Base-by-base conservation (phyloP, 1,140 invertebrate species). In the Charaxes varanes region DNA sequence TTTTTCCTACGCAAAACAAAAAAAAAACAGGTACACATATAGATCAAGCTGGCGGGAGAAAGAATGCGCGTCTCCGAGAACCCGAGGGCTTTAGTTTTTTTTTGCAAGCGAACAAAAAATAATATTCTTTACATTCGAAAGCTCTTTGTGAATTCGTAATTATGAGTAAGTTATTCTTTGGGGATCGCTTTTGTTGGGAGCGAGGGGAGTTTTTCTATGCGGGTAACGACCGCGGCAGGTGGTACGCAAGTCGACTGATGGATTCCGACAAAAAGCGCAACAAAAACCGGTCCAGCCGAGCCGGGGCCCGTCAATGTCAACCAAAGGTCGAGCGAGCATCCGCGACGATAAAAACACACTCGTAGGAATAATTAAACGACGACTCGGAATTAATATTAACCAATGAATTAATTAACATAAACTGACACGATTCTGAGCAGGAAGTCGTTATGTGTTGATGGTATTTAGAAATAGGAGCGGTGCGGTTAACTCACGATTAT, bases 191-290 rank as follows among this genome's bases (percentile, higher is more conserved):
- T 76, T 72, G 70, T 71, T 66, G 42, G 19, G 43, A 51, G 33
- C n/a, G 59, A 66, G 74, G 74, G 76, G 68, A 72, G 63, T 80
- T 78, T 82, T 77, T 76, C 61, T 67, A 57, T 62, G 51, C 62
- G 76, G 73, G 73, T 68, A 78, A 78, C 76, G 78, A 79, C 70
- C 78, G 67, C 62, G 68, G 76, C 78, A 82, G 78, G 78, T 82
- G 78, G 71, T 70, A 66, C 53, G 64, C 66, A 74, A 65, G 64
- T 65, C 62, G 63, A 63, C 60, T 68, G 67, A 68, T 78, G 70
- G 68, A 76, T 71, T 66, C 35, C 45, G 44, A 51, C 55, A 70
- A 77, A 82, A 72, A 82, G 60, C 64, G 52, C 63, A 62, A 64
- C 73, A 80, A 79, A 82, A 78, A 82, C 65, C 55, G 54, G 53